Evolutionary conservation across 2,888 invertebrate species (phyloP), one percentile per base, ranked within the genome.

Genomic region (Thymelicus acteon): DNA sequence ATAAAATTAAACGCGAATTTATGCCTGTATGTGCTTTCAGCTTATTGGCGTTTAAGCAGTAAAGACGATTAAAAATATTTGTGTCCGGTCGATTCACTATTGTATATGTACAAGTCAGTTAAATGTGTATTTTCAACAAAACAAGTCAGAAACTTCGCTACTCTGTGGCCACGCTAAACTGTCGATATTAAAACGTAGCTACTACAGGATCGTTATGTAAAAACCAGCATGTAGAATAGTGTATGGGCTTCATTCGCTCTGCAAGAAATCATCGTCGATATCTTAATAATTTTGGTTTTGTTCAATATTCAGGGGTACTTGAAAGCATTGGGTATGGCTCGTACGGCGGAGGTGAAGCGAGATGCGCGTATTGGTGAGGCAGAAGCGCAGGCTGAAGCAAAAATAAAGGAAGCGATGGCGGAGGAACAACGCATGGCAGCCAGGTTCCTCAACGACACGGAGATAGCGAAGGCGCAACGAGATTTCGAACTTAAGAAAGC

Each of bases 401-500:
- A 96, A 81, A 98, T 98, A 79, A 97, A 98, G 84, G 98, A 99
- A 90, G 99, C 99, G 0, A 97, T 98, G 84, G 99, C 99, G 0
- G 99, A 99, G 86, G 98, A 99, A 88, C 98, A 98, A 86, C 95
- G 98, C 63, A 98, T 99, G 98, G 98, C 98, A 0, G 95, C 98
- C 0, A 96, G 98, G 74, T 98, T 98, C 87, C 92, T 97, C 19
- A 99, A 99, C 91, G 99, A 99, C 85, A 98, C 98, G 0, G 99
- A 99, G 89, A 99, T 99, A 72, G 98, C 99, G 0, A 98, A 99
- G 89, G 98, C 99, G 0, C 97, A 98, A 85, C 95, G 99, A 75
- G 99, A 99, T 90, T 99, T 98, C 87, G 98, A 99, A 90, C 92
- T 99, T 75, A 99, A 99, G 87, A 99, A 99, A 88, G 99, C 99